phyloP scores from a whole-genome alignment of 1,140 invertebrate species.

The Drosophila albomicans region DNA sequence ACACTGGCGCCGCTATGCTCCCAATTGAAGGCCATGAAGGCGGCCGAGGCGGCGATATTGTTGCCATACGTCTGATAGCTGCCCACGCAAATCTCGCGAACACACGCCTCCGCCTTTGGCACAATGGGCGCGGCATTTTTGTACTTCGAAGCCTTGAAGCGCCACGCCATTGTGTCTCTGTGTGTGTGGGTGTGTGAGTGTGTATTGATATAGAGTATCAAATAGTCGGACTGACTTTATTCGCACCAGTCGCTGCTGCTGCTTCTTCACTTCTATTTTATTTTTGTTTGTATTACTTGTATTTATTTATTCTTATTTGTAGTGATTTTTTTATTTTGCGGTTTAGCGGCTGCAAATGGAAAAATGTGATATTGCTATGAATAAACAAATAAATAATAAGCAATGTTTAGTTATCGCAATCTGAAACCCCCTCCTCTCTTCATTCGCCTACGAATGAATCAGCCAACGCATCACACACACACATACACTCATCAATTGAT shows the following conservation, averaged over 20 bases:
- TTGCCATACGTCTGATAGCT: constrained; percentile 97
- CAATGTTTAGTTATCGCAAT: constrained; percentile 12
- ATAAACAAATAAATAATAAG: neutral
- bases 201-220: constrained; percentile 21
- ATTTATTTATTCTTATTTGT: neutral
- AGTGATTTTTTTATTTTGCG: neutral
- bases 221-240: neutral
- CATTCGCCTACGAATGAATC: neutral
- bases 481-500: constrained; percentile 17
- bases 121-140: constrained; percentile 98
- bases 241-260: constrained; percentile 4
- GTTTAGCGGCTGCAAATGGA: constrained; percentile 31
- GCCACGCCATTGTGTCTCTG: constrained; percentile 91
- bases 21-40: constrained; percentile 97
- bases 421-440: neutral
- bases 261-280: constrained; percentile 5
- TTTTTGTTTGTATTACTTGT: neutral
- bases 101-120: constrained; percentile 95
- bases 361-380: constrained; percentile 16
- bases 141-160: constrained; percentile 98
- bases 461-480: neutral
- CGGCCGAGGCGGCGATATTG: constrained; percentile 95
- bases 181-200: constrained; percentile 36
- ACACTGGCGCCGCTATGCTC: constrained; percentile 94
- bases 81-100: constrained; percentile 94